phyloP scores from a whole-genome alignment of 2,113 vertebrate species.

The Polypterus senegalus region DNA sequence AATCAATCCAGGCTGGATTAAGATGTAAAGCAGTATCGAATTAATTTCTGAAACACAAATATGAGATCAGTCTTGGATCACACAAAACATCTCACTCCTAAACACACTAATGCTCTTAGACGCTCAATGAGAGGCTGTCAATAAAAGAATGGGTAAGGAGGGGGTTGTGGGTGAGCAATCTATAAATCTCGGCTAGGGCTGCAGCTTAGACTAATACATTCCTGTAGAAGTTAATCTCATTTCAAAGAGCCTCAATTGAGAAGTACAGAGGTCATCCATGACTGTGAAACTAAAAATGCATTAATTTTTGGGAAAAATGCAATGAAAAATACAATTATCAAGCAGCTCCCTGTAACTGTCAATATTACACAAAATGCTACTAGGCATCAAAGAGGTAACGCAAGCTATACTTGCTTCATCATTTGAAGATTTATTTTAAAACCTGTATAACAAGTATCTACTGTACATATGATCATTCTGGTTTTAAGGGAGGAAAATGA shows the following conservation, averaged over 20 bases:
- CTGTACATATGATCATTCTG: too few relatives aligned
- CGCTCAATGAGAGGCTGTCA: constrained; percentile 59
- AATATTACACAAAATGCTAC: constrained; percentile 15
- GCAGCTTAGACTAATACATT: constrained; percentile 64
- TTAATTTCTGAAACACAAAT: constrained; percentile 74
- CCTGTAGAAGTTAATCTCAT: constrained; percentile 74
- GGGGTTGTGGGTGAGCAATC: constrained; percentile 49
- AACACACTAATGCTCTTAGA: constrained; percentile 57
- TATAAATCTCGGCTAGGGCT: constrained; percentile 46
- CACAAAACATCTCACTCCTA: constrained; percentile 60
- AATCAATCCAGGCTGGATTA: constrained; percentile 71
- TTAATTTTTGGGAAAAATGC: constrained; percentile 60
- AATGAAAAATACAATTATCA: constrained; percentile 57
- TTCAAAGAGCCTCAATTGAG: constrained; percentile 64
- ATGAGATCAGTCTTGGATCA: constrained; percentile 60
- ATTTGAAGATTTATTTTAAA: too few relatives aligned
- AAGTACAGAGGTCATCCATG: constrained; percentile 47
- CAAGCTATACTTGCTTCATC: too few relatives aligned
- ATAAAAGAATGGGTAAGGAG: constrained; percentile 34
- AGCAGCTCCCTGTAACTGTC: constrained; percentile 33
- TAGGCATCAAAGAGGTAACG: too few relatives aligned
- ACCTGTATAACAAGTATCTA: too few relatives aligned
- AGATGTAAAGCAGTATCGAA: constrained; percentile 69
- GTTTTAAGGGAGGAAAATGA: too few relatives aligned
- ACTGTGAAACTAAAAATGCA: constrained; percentile 53